Evolutionary conservation across 2,113 vertebrate species (phyloP).

Genomic region (Hippocampus barbouri): DNA sequence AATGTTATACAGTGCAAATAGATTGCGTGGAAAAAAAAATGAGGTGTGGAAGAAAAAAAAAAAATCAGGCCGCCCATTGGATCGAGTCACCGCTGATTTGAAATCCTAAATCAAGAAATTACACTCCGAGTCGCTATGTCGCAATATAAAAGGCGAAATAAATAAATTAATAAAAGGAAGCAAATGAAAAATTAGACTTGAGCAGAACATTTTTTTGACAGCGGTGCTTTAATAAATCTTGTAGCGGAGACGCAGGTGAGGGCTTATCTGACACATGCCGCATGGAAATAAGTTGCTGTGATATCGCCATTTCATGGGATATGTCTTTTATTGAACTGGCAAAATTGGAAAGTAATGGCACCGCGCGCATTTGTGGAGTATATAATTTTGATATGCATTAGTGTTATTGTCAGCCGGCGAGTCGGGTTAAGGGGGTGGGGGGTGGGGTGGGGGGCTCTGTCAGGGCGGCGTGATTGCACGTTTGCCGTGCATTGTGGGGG

Average conservation of each 20-base stretch:
- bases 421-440: constrained; percentile 55
- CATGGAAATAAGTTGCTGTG: constrained; percentile 64
- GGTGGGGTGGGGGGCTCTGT: constrained; percentile 39
- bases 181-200: constrained; percentile 27
- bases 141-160: constrained; percentile 22
- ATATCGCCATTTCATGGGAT: constrained; percentile 66
- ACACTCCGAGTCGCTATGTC: constrained; percentile 22
- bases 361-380: constrained; percentile 61
- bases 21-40: constrained; percentile 42
- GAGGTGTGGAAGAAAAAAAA: background rate
- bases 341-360: constrained; percentile 65
- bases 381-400: constrained; percentile 74
- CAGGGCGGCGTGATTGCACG: constrained; percentile 84
- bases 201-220: constrained; percentile 24
- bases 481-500: constrained; percentile 85
- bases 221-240: constrained; percentile 56
- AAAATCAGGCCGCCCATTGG: constrained; percentile 24
- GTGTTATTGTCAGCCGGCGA: constrained; percentile 78
- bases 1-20: constrained; percentile 74
- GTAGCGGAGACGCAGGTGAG: constrained; percentile 49
- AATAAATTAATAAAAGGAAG: constrained; percentile 34
- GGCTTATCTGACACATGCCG: constrained; percentile 59
- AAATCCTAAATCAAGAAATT: constrained; percentile 49
- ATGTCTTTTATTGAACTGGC: constrained; percentile 61
- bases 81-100: constrained; percentile 28